These are phyloP conservation scores for Anastrepha obliqua DNA, from an alignment of 1,140 invertebrate genomes.

Conservation along the genomic window DNA sequence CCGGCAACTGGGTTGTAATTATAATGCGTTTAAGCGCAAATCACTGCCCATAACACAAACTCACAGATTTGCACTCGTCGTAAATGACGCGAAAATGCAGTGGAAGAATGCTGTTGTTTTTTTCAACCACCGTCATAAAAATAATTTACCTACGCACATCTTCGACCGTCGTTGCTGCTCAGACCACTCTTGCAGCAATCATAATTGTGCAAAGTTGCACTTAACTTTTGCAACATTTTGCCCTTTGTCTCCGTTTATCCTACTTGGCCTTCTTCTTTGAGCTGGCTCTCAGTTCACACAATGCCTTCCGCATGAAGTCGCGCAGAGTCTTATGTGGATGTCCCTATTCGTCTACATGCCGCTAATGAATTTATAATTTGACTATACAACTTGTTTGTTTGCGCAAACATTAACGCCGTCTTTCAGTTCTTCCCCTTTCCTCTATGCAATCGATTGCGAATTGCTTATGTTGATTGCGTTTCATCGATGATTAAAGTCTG, in stretches of 20 bases:
- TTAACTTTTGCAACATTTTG: too few species aligned
- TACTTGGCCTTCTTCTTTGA: neutral
- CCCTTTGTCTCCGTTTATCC: neutral
- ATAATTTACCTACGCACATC: too few species aligned
- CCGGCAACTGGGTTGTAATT: constrained; percentile 8
- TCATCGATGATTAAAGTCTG: too few species aligned
- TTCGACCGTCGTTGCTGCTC: neutral
- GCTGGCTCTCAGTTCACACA: neutral
- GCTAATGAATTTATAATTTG: constrained; percentile 38
- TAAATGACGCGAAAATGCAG: too few species aligned
- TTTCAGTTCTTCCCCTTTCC: neutral
- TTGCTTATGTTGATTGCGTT: too few species aligned
- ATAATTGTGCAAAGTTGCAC: neutral
- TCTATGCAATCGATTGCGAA: too few species aligned
- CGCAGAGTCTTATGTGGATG: neutral
- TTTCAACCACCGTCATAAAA: too few species aligned
- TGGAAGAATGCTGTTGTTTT: too few species aligned
- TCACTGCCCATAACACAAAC: neutral
- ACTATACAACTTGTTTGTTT: constrained; percentile 9
- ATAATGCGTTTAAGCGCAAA: constrained; percentile 5
- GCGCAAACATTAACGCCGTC: neutral
- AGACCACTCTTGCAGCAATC: neutral
- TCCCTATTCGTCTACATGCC: neutral
- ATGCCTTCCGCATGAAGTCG: too few species aligned
- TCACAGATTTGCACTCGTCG: too few species aligned